Conservation (phyloP, 2,113 vertebrate species). For the Nerophis lumbriciformis region DNA sequence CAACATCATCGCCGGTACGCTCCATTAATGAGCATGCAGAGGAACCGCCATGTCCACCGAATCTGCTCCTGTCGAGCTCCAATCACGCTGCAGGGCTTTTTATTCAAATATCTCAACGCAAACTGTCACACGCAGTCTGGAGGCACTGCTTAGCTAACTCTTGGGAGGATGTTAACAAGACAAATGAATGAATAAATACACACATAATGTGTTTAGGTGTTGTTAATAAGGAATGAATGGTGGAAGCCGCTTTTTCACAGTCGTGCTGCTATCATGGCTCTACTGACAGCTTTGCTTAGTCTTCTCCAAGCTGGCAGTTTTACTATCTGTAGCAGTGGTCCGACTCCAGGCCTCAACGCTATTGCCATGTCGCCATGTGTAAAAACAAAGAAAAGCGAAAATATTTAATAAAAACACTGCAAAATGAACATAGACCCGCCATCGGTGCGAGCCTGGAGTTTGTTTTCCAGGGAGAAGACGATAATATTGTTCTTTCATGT, state of each 20-base stretch:
- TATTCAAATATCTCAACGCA: constrained; percentile 63
- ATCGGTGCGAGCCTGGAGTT: too few relatives aligned
- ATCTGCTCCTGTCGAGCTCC: constrained; percentile 64
- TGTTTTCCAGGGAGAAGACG: too few relatives aligned
- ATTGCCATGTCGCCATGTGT: too few relatives aligned
- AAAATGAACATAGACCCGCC: too few relatives aligned
- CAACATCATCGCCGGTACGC: constrained; percentile 65
- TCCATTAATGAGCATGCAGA: constrained; percentile 76
- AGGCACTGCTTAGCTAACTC: constrained; percentile 64
- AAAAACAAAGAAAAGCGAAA: too few relatives aligned
- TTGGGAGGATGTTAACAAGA: constrained; percentile 69
- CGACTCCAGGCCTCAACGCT: background rate
- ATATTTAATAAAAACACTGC: too few relatives aligned
- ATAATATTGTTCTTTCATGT: too few relatives aligned
- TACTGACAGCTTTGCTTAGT: constrained; percentile 62
- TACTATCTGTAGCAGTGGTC: constrained; percentile 4
- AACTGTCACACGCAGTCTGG: constrained; percentile 60
- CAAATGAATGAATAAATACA: constrained; percentile 74
- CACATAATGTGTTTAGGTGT: constrained; percentile 69
- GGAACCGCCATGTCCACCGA: constrained; percentile 59
- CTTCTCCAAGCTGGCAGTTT: constrained; percentile 59
- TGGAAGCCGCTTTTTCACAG: constrained; percentile 62
- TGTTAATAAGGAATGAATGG: constrained; percentile 73
- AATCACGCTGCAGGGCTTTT: constrained; percentile 62
- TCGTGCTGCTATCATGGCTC: constrained; percentile 48